A percentile compares a stretch with the other conserved stretches of the same genome.
These are phyloP conservation scores for Lepeophtheirus salmonis DNA, from an alignment of 1,140 invertebrate species.

Conservation along the genomic window DNA sequence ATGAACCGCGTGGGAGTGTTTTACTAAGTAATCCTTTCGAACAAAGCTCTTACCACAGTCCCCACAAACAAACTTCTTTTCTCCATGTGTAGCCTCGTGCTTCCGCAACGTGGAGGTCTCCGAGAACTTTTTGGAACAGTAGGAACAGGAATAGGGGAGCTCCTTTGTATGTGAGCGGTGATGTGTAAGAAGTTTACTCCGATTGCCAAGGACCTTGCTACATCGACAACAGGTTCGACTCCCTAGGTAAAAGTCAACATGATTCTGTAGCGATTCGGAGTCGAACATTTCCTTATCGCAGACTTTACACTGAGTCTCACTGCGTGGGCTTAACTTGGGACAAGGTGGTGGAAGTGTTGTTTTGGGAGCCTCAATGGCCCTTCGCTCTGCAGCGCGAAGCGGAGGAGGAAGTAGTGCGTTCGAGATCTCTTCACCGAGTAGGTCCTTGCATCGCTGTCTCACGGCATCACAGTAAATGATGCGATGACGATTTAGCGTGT, in stretches of 20 bases:
- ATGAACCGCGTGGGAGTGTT: neutral
- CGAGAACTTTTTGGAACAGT: slow-evolving; percentile 1
- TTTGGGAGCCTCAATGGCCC: neutral
- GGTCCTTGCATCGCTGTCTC: slow-evolving; percentile 15
- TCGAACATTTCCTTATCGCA: slow-evolving; percentile 14
- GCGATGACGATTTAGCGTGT: slow-evolving; percentile 7
- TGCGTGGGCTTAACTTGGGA: neutral
- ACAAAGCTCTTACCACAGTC: slow-evolving; percentile 14
- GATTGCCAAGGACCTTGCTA: slow-evolving; percentile 1
- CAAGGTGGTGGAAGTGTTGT: neutral
- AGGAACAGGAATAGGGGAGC: slow-evolving; percentile 1
- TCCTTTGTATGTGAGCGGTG: slow-evolving; percentile 12
- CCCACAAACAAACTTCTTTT: slow-evolving; percentile 5
- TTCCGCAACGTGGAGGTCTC: slow-evolving; percentile 2
- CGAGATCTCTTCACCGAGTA: neutral
- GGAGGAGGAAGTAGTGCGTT: neutral
- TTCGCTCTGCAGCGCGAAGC: neutral
- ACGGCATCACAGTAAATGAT: slow-evolving; percentile 6
- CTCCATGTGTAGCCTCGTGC: slow-evolving; percentile 11
- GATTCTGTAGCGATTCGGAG: neutral
- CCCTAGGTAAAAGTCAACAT: neutral
- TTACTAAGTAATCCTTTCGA: slow-evolving; percentile 13
- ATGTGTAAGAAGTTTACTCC: slow-evolving; percentile 5
- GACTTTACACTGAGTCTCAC: neutral
- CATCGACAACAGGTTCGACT: slow-evolving; percentile 4